Conservation (phyloP, 2,113 vertebrate species). For the Lepisosteus oculatus region DNA sequence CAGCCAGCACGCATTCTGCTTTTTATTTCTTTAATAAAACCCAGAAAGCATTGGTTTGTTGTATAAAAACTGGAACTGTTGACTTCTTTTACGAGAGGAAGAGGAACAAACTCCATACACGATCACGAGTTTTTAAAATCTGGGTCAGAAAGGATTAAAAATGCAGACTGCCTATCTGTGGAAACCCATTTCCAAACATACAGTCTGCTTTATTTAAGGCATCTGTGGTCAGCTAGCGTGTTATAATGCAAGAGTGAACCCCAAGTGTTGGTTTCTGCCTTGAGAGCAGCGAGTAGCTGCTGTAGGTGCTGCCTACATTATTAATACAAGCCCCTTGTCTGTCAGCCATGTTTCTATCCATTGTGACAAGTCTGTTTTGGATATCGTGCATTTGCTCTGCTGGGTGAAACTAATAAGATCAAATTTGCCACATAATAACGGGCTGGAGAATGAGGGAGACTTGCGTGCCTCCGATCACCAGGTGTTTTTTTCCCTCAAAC, state of each 20-base stretch:
- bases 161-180: background rate
- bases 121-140: background rate
- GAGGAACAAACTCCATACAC: background rate
- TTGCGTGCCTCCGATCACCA: conserved; percentile 51
- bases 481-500: conserved; percentile 45
- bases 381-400: conserved; percentile 47
- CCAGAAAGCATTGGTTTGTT: background rate
- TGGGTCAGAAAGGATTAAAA: conserved; percentile 18
- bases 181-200: background rate
- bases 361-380: conserved; percentile 47
- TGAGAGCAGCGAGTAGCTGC: conserved; percentile 1
- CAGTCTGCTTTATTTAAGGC: background rate
- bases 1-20: too few relatives aligned
- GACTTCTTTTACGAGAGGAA: background rate
- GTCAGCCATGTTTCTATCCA: conserved; percentile 36
- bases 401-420: conserved; percentile 53
- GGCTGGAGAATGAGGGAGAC: conserved; percentile 30
- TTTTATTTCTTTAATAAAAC: background rate
- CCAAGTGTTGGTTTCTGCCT: conserved; percentile 8
- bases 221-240: background rate
- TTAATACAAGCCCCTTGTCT: conserved; percentile 39
- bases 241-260: background rate
- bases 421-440: conserved; percentile 38
- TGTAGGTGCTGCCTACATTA: conserved; percentile 40
- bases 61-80: background rate